Evolutionary conservation across 2,113 vertebrate genomes (phyloP), one percentile per base, ranked within the genome.

Genomic region (Machaerirhynchus nigripectus): DNA sequence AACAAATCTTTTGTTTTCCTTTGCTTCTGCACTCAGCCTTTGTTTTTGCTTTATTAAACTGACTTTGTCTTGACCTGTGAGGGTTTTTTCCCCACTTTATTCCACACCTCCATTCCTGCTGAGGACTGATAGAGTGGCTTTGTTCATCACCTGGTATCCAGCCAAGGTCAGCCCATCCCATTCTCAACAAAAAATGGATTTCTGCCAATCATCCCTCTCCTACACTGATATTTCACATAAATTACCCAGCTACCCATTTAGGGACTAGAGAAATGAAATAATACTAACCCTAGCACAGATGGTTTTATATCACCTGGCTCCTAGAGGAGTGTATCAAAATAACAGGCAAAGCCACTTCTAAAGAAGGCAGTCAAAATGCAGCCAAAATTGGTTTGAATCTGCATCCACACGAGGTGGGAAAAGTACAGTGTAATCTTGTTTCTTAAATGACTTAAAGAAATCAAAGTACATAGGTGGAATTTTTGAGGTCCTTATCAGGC

Each of bases 321-420:
- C 24, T 20, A 8, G 8, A 4, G 5, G 7, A 49, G 11, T 2
- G 8, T 27, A 52, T 39, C 49, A 59, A 64, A 83, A 76, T 9
- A 53, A 44, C 0, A 17, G 24, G 27, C 22, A 82, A 86, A 78
- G 11, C 15, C 15, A 13, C 60, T 73, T 47, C 18, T 15, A 26
- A 53, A 35, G 50, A 64, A 57, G 14, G 4, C 12, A 2, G 4
- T 15, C 53, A 37, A 33, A 52, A 67, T 37, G 8, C 7, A 46
- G 10, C 24, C 40, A 16, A 26, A 37, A 14, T 12, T 28, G 6
- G 14, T 73, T 35, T 31, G 44, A 20, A 79, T 15, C 37, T 56
- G 10, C 23, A 17, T 7, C 2, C 5, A 18, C 14, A n/a, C 0
- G 0, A 52, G 20, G 31, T 31, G 26, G 50, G 53, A 31, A 64